Evolutionary conservation across 2,888 invertebrate species (phyloP), one percentile per base, ranked within the genome.

Genomic region (Loripinus fragilis): DNA sequence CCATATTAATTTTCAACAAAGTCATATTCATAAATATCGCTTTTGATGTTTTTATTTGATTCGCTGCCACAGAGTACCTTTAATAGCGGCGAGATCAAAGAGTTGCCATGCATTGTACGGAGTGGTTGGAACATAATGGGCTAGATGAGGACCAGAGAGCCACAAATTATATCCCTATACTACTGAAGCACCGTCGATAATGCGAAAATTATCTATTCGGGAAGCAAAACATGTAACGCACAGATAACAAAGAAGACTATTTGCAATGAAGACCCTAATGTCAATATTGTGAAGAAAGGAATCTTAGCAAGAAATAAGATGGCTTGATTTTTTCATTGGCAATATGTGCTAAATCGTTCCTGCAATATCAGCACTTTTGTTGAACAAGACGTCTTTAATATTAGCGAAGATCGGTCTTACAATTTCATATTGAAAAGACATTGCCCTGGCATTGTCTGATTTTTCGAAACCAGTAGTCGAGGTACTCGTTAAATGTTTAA

Each of bases 1-100:
- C 45, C 67, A 67, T 67, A 67, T 67, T 67, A 41, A 67, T 50
- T 70, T 52, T 52, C 68, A 52, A 50, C 64, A 72, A 77, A 81
- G 71, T 81, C 67, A 78, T 73, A 77, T 75, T 81, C 78, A 81
- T 75, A 78, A 65, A 69, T 55, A 64, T 33, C 33, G 67, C 77
- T 77, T 81, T 81, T 81, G 81, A 81, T 71, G 81, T 75, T 78
- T 76, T 75, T 50, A 73, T 74, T 60, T 72, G 60, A 48, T 75
- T 60, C 67, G 20, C 67, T 41, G 41, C 41, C 67, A 45, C 3
- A 15, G 41, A 41, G 42, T 70, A 64, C 71, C 52, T 48, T 74
- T 66, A 75, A 75, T 75, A 66, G 74, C 65, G 33, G 48, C 35
- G 17, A 81, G 77, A 75, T 81, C 81, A 81, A 81, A 81, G 81